Conservation (phyloP, 2,797 vertebrate species). For the Myoxocephalus aenaeus region DNA sequence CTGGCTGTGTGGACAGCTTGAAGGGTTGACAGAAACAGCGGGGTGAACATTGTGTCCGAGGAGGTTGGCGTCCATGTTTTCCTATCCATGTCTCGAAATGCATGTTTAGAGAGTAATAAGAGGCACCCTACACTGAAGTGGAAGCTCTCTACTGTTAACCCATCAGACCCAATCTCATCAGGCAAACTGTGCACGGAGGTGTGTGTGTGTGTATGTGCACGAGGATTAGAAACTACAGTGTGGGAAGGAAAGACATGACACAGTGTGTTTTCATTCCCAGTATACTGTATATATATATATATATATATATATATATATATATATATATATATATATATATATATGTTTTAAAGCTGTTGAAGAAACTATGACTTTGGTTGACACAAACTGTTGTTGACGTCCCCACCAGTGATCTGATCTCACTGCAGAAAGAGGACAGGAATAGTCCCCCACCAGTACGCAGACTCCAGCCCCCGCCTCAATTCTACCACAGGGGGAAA, state of each 20-base stretch:
- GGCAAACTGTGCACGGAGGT: slow-evolving; percentile 11
- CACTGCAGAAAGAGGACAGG: slow-evolving; percentile 45
- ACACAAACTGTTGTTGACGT: slow-evolving; percentile 11
- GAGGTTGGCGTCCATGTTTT: background rate
- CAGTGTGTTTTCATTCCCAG: too few relatives aligned
- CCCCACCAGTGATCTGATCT: slow-evolving; percentile 31
- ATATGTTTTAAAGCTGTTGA: background rate
- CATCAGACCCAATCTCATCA: slow-evolving; percentile 42
- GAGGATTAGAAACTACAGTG: too few relatives aligned
- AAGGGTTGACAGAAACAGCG: background rate
- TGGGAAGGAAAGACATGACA: too few relatives aligned
- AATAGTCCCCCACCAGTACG: slow-evolving; percentile 29
- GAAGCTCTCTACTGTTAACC: background rate
- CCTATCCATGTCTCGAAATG: background rate
- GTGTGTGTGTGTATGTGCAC: background rate
- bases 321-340: too few relatives aligned
- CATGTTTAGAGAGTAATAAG: slow-evolving; percentile 11
- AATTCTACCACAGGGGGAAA: slow-evolving; percentile 65
- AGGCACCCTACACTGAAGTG: background rate
- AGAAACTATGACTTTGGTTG: background rate
- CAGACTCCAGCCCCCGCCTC: slow-evolving; percentile 49
- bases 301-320: too few relatives aligned
- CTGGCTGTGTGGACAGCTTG: slow-evolving; percentile 27
- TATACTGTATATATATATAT: too few relatives aligned
- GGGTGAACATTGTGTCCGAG: background rate